Evolutionary conservation across 2,113 vertebrate species (phyloP).

Genomic region (Apeltes quadracus): DNA sequence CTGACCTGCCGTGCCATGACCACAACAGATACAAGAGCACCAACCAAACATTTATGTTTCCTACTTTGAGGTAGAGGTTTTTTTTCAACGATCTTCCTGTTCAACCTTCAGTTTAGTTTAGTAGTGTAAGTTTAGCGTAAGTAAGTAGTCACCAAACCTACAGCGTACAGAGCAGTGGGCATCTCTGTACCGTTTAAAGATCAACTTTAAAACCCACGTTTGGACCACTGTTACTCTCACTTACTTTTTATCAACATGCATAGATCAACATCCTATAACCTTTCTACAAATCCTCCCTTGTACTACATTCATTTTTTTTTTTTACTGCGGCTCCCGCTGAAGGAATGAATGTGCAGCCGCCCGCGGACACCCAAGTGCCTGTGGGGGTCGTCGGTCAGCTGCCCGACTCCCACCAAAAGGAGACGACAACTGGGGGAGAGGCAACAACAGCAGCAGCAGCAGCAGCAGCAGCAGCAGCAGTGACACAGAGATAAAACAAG

Average conservation of each 20-base stretch:
- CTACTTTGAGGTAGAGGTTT: not conserved
- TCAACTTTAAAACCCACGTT: not conserved
- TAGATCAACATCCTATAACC: not conserved
- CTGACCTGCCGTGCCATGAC: not conserved
- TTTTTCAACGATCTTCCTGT: not conserved
- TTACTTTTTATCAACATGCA: too few species aligned
- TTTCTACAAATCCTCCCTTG: not conserved
- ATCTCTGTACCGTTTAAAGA: not conserved
- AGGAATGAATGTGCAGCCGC: constrained; percentile 46
- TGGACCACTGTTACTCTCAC: not conserved
- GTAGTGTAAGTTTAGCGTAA: too few species aligned
- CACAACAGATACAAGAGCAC: not conserved
- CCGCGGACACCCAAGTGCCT: constrained; percentile 28
- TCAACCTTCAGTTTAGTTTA: too few species aligned
- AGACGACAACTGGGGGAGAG: constrained; percentile 70
- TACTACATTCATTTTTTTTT: constrained; percentile 22
- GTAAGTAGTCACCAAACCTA: not conserved
- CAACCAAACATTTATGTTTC: not conserved
- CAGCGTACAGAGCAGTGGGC: not conserved
- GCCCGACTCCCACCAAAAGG: constrained; percentile 64
- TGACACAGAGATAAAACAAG: constrained; percentile 45
- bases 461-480: constrained; percentile 44
- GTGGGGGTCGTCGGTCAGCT: constrained; percentile 68
- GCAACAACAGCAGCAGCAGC: constrained; percentile 45
- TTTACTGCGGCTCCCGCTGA: constrained; percentile 30